Percentiles rank a stretch among this genome's conserved stretches.
Evolutionary conservation across 2,888 invertebrate species (phyloP).

Genomic region (Phengaris alcon): DNA sequence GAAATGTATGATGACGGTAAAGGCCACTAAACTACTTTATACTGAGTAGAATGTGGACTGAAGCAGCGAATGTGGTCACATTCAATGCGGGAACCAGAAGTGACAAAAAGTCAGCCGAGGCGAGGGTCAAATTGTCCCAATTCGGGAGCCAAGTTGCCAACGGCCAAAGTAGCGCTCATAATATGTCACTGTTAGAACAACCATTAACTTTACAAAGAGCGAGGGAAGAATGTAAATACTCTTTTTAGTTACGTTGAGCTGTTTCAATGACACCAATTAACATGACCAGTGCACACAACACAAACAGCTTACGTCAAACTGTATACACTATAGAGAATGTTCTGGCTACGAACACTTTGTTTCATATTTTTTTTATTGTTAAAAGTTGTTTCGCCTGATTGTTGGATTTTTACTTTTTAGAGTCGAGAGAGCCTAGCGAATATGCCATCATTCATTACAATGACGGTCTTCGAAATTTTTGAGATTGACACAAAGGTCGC

Average conservation of each 20-base stretch:
- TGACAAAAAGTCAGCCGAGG: not conserved
- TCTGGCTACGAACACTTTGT: not conserved
- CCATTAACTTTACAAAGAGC: not conserved
- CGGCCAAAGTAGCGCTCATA: not conserved
- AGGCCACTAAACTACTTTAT: too few relatives aligned
- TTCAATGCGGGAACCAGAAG: not conserved
- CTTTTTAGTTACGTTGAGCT: conserved; percentile 5
- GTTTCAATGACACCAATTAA: conserved; percentile 24
- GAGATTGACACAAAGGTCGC: too few relatives aligned
- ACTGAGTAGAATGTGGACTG: not conserved
- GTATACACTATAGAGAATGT: conserved; percentile 13
- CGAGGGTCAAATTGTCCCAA: not conserved
- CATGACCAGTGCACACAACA: conserved; percentile 15
- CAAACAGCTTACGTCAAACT: conserved; percentile 14
- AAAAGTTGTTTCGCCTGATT: too few relatives aligned
- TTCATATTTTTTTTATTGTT: not conserved
- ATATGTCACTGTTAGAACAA: not conserved
- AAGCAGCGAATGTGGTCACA: not conserved
- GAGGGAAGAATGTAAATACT: conserved; percentile 17
- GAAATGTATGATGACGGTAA: too few relatives aligned
- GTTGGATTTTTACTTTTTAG: too few relatives aligned
- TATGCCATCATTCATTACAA: too few relatives aligned
- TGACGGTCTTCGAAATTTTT: too few relatives aligned
- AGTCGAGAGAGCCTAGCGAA: too few relatives aligned
- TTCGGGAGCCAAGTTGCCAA: not conserved